A percentile compares a stretch with the other conserved stretches of the same genome.
Conservation (phyloP, 2,113 vertebrate genomes). For the Tachycineta bicolor region DNA sequence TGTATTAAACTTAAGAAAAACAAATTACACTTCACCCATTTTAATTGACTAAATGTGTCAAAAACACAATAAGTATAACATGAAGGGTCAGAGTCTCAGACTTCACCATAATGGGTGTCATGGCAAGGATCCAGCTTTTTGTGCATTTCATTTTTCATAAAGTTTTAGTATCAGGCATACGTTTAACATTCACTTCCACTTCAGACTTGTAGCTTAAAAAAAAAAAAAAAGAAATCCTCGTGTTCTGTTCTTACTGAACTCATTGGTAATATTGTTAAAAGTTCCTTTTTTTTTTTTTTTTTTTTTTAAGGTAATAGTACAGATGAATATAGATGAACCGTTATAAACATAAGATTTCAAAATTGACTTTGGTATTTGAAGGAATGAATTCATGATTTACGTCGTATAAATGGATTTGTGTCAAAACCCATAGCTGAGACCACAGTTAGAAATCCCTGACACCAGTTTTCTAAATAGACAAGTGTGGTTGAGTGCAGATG, state of each 20-base stretch:
- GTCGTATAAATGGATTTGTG: slow-evolving; percentile 38
- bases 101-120: slow-evolving; percentile 87
- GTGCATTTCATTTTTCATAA: slow-evolving; percentile 81
- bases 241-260: slow-evolving; percentile 57
- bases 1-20: slow-evolving; percentile 87
- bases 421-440: slow-evolving; percentile 9
- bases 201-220: slow-evolving; percentile 71
- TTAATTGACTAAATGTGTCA: slow-evolving; percentile 90
- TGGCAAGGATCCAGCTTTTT: slow-evolving; percentile 85
- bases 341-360: slow-evolving; percentile 58
- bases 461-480: slow-evolving; percentile 21
- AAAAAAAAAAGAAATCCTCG: neutral
- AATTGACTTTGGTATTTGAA: slow-evolving; percentile 42
- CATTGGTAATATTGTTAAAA: slow-evolving; percentile 48
- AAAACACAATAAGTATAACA: slow-evolving; percentile 84
- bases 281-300: neutral
- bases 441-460: slow-evolving; percentile 23
- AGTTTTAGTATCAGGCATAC: slow-evolving; percentile 70
- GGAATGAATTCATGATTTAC: slow-evolving; percentile 50
- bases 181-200: slow-evolving; percentile 76
- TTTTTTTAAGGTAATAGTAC: slow-evolving; percentile 11
- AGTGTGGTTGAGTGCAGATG: slow-evolving; percentile 3
- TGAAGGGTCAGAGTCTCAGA: slow-evolving; percentile 76
- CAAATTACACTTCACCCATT: slow-evolving; percentile 86
- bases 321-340: slow-evolving; percentile 53